A percentile compares a stretch with the other conserved stretches of the same genome.
Conservation (phyloP, 2,888 invertebrate species). For the Sphecodes monilicornis region DNA sequence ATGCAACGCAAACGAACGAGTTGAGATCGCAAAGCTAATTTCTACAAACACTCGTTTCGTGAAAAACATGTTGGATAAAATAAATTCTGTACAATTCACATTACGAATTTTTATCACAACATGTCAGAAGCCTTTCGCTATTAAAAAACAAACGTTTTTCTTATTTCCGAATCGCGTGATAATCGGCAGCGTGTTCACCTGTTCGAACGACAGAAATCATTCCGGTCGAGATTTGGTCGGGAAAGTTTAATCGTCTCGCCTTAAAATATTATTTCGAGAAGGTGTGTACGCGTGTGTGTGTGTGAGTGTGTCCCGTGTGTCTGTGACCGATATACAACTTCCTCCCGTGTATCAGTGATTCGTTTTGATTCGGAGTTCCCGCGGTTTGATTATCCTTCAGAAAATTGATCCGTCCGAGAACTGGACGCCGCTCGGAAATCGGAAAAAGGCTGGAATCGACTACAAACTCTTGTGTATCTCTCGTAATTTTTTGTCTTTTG, state of each 20-base stretch:
- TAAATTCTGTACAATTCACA: not conserved
- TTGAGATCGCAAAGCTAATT: not conserved
- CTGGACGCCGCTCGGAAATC: slow-evolving; percentile 8
- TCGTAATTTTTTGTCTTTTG: not conserved
- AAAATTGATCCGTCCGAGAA: slow-evolving; percentile 5
- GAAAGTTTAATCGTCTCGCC: slow-evolving; percentile 56
- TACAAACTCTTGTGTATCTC: slow-evolving; percentile 37
- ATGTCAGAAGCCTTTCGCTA: not conserved
- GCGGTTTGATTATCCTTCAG: slow-evolving; percentile 58
- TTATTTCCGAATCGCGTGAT: not conserved
- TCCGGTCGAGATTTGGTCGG: slow-evolving; percentile 15
- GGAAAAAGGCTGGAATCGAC: slow-evolving; percentile 60
- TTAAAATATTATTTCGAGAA: not conserved
- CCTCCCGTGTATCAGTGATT: not conserved
- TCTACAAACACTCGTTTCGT: not conserved
- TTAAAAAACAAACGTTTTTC: not conserved
- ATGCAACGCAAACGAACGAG: not conserved
- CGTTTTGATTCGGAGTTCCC: slow-evolving; percentile 60
- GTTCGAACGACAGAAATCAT: not conserved
- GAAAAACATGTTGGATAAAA: not conserved
- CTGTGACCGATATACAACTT: not conserved
- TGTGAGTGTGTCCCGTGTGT: not conserved
- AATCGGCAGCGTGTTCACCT: not conserved
- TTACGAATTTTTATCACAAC: not conserved
- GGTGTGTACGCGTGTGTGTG: not conserved